Evolutionary conservation across 2,888 invertebrate species (phyloP).

Genomic region (Xanthia togata): DNA sequence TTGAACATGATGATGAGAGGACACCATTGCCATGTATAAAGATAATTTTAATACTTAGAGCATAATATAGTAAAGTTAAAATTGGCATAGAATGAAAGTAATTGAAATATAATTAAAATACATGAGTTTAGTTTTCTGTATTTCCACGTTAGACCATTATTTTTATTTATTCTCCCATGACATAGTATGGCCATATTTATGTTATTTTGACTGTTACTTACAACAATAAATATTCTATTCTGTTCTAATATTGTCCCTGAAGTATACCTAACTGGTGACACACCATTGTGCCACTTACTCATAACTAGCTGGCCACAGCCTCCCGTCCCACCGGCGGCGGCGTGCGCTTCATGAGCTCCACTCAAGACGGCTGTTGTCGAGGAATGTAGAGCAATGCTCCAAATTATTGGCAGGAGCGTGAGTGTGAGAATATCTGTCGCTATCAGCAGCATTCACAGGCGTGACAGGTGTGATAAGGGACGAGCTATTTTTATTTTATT

Average conservation of each 20-base stretch:
- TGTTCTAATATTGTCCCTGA: background rate
- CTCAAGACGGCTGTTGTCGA: background rate
- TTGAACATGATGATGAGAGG: background rate
- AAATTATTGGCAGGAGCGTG: conserved; percentile 20
- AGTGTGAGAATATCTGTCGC: conserved; percentile 38
- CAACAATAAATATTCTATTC: background rate
- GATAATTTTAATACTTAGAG: background rate
- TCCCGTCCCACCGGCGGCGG: background rate
- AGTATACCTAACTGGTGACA: too few species aligned
- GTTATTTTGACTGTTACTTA: background rate
- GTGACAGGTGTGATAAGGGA: conserved; percentile 42
- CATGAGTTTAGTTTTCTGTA: background rate
- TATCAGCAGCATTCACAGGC: conserved; percentile 39
- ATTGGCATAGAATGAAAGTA: background rate
- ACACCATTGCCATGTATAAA: background rate
- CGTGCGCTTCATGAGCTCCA: conserved; percentile 13
- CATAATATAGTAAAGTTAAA: background rate
- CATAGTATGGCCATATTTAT: too few species aligned
- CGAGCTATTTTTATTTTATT: conserved; percentile 12
- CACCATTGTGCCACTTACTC: background rate
- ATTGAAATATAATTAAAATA: background rate
- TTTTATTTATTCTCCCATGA: too few species aligned
- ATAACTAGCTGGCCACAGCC: too few species aligned
- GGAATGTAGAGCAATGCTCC: conserved; percentile 49
- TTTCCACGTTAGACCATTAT: background rate